Evolutionary conservation across 2,113 vertebrate genomes (phyloP), one percentile per base, ranked within the genome.

Genomic region (Pseudorasbora parva): DNA sequence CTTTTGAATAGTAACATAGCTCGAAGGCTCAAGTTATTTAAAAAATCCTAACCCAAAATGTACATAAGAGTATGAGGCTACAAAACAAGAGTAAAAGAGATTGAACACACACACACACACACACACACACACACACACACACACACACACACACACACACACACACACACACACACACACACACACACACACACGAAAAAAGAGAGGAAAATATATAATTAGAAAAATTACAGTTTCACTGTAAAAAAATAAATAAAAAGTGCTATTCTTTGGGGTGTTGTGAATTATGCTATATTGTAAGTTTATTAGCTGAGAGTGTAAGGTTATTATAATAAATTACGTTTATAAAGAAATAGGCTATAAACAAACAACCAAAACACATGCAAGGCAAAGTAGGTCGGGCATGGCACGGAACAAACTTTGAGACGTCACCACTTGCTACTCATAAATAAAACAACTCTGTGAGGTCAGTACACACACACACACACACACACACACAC

Each of bases 151-250:
- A 6, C 37, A 5, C 37, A 5, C 6, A 75, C 33, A 33, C 3
- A 17, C 4, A 6, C 37, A 5, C 37, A 5, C 6, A 75, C 33
- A 33, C 3, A 17, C 4, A 6, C 37, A 5, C 37, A 5, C 6
- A n/a, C n/a, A 75, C 33, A 33, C 3, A 17, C 4, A 6, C 37
- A 5, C 37, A 5, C 6, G 30, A 3, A 45, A 37, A 71, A 1
- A 71, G 21, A 54, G 10, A 76, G 17, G 7, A 19, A 57, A 33
- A 56, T 56, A 30, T 56, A 54, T 21, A 54, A n/a, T 75, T 21
- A 12, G 25, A 49, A 51, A 56, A 75, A 75, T 30, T n/a, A n/a
- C 49, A 69, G 51, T 85, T 56, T 64, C 69, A 49, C 59, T 41
- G 33, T 64, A 64, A 14, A 19, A 33, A 43, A 19, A 12, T 19